Conservation (phyloP, 2,888 invertebrate genomes). For the Uloborus plumipes region DNA sequence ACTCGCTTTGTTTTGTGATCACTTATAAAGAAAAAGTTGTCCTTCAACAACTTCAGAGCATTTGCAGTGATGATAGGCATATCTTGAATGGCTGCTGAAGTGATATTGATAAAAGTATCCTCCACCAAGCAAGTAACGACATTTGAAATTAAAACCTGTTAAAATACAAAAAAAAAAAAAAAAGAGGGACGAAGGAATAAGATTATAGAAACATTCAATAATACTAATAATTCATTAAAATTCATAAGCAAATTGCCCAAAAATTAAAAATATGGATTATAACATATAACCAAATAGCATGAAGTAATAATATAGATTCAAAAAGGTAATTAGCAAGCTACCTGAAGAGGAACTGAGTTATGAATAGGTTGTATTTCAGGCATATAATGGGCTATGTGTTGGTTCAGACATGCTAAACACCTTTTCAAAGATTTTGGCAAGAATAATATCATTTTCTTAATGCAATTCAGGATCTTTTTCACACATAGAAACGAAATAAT, state of each 20-base stretch:
- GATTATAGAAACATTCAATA: too few relatives aligned
- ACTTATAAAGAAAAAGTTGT: constrained; percentile 16
- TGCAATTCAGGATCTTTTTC: constrained; percentile 26
- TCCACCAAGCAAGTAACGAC: constrained; percentile 24
- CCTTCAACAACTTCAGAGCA: constrained; percentile 8
- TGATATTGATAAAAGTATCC: not conserved
- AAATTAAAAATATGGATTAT: too few relatives aligned
- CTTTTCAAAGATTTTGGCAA: constrained; percentile 32
- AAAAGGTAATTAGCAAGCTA: not conserved
- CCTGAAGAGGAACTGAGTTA: constrained; percentile 39
- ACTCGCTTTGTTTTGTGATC: constrained; percentile 15
- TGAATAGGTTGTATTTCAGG: constrained; percentile 39
- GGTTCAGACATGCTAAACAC: constrained; percentile 26
- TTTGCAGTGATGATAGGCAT: constrained; percentile 15
- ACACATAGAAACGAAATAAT: constrained; percentile 36
- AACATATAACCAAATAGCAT: too few relatives aligned
- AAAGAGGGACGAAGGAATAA: too few relatives aligned
- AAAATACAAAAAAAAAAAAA: constrained; percentile 1
- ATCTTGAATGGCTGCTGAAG: constrained; percentile 4
- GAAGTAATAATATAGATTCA: too few relatives aligned
- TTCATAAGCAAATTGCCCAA: too few relatives aligned
- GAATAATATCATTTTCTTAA: constrained; percentile 22
- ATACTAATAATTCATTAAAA: too few relatives aligned
- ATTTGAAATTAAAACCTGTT: constrained; percentile 31
- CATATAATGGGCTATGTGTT: constrained; percentile 35